These are phyloP conservation scores for Chromobotia macracanthus DNA, from an alignment of 2,797 vertebrate genomes.

Conservation along the genomic window DNA sequence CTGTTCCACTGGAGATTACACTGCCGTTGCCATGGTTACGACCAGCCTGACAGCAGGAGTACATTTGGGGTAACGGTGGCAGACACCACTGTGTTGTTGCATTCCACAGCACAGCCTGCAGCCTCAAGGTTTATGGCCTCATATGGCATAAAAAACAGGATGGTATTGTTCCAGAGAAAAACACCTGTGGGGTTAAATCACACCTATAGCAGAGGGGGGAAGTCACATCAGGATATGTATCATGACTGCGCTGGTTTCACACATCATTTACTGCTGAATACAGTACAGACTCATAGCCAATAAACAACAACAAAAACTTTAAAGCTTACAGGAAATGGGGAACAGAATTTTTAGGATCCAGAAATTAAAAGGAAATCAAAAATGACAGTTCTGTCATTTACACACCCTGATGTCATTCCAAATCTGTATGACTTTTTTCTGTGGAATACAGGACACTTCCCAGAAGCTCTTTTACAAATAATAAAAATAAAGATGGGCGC, in stretches of 20 bases:
- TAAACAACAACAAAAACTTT: background rate
- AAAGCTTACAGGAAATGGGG: background rate
- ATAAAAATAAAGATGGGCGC: background rate
- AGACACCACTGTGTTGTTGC: background rate
- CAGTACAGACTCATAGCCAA: background rate
- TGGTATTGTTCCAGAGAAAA: background rate
- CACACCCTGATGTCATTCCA: background rate
- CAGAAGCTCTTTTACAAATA: background rate
- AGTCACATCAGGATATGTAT: constrained; percentile 10
- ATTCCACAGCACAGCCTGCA: background rate
- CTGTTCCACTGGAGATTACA: background rate
- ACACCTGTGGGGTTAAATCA: constrained; percentile 22
- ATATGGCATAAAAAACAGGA: background rate
- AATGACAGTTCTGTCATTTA: background rate
- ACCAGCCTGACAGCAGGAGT: background rate
- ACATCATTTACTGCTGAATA: constrained; percentile 18
- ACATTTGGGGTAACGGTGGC: background rate
- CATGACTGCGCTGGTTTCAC: background rate
- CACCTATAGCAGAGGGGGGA: constrained; percentile 2
- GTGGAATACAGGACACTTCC: background rate
- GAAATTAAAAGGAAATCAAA: background rate
- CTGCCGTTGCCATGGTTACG: constrained; percentile 38
- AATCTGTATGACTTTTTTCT: background rate
- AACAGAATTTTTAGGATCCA: background rate
- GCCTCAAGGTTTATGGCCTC: background rate